A percentile compares a stretch with the other conserved stretches of the same genome.
These are phyloP conservation scores for Ctenochaetus hawaiiensis DNA, from an alignment of 2,797 vertebrate species.

Conservation along the genomic window DNA sequence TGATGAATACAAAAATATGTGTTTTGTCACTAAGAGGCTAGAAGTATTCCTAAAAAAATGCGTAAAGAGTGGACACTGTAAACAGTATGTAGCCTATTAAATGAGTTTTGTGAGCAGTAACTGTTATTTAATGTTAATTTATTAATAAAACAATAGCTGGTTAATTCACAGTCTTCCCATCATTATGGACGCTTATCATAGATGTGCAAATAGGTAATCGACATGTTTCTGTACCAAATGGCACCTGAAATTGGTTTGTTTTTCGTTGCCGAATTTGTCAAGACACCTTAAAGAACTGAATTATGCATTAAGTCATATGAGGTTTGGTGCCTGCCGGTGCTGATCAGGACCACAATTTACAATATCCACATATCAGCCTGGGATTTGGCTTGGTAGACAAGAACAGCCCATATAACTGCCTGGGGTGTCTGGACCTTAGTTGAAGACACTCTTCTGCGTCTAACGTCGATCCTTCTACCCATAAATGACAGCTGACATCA, in stretches of 20 bases:
- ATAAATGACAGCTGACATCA: constrained; percentile 29
- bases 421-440: not conserved
- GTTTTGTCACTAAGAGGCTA: not conserved
- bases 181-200: not conserved
- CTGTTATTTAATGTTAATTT: not conserved
- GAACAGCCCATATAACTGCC: not conserved
- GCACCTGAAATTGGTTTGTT: not conserved
- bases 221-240: not conserved
- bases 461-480: not conserved
- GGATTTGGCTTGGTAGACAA: not conserved
- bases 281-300: not conserved
- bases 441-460: not conserved
- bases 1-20: not conserved
- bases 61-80: no score
- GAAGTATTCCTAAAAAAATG: no score
- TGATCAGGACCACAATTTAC: not conserved
- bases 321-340: accelerated
- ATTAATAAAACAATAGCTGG: not conserved
- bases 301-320: no score
- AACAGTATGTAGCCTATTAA: not conserved
- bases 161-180: no score
- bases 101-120: not conserved
- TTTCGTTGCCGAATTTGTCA: not conserved
- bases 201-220: not conserved
- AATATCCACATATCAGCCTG: not conserved